Percentiles rank a stretch among this genome's conserved stretches.
Conservation (phyloP, 2,113 vertebrate species). For the Canis aureus region DNA sequence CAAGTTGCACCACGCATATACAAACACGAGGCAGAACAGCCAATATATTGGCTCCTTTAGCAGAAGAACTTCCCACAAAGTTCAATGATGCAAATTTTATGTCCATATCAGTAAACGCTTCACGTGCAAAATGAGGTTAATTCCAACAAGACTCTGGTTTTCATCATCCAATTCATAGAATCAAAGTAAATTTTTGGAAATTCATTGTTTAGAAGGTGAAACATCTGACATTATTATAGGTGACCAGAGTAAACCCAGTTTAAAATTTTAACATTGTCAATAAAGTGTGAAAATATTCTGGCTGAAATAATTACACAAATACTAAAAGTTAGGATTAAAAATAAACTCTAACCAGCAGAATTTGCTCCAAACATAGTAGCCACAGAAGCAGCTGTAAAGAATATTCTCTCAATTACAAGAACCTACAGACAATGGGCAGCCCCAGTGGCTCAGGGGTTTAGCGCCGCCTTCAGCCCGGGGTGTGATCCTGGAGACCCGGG, state of each 20-base stretch:
- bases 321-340: constrained; percentile 5
- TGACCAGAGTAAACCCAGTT: neutral
- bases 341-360: neutral
- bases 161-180: neutral
- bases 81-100: neutral
- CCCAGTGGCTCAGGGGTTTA: too few relatives aligned
- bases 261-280: neutral
- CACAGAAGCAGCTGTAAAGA: neutral
- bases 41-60: neutral
- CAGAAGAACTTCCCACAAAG: neutral
- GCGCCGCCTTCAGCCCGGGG: too few relatives aligned
- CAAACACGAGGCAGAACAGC: neutral
- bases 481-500: too few relatives aligned
- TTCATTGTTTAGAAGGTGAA: neutral
- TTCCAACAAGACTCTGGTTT: neutral
- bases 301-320: neutral
- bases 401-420: neutral
- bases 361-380: neutral
- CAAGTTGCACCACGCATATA: neutral
- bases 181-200: neutral
- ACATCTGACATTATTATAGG: neutral
- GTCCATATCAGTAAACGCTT: neutral
- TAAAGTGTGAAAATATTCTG: neutral
- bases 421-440: neutral
- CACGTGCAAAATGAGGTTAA: neutral